Conservation (phyloP, 2,797 vertebrate genomes). For the Phyllotis vaccarum region DNA sequence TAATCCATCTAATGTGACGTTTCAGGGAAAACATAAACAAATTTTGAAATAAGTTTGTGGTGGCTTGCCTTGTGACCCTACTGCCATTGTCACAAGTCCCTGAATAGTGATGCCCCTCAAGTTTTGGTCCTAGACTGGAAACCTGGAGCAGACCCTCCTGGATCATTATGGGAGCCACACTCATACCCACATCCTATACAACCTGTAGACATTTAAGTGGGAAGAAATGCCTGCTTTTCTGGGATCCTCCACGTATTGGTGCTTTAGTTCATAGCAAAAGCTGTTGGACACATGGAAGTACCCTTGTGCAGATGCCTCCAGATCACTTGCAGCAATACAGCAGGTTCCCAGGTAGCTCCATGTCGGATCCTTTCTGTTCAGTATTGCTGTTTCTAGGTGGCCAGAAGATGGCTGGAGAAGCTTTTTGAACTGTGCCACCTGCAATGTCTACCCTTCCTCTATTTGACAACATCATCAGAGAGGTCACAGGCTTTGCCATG, state of each 20-base stretch:
- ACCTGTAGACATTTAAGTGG: not conserved
- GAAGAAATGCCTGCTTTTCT: not conserved
- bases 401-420: not conserved
- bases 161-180: not conserved
- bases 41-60: not conserved
- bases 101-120: too few species aligned
- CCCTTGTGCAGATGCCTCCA: too few species aligned
- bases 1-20: not conserved
- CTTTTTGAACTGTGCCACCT: not conserved
- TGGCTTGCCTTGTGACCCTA: too few species aligned
- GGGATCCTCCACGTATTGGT: not conserved
- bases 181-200: too few species aligned
- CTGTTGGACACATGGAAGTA: not conserved
- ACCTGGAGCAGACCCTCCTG: not conserved
- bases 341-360: too few species aligned
- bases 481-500: constrained; percentile 85
- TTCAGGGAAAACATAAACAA: not conserved
- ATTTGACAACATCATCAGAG: constrained; percentile 66
- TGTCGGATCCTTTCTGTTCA: constrained; percentile 31
- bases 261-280: not conserved
- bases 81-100: not conserved
- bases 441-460: constrained; percentile 56
- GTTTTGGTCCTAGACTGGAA: not conserved
- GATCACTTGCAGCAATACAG: fast-evolving
- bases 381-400: not conserved